phyloP scores from a whole-genome alignment of 2,888 invertebrate genomes.

The Tigriopus californicus region DNA sequence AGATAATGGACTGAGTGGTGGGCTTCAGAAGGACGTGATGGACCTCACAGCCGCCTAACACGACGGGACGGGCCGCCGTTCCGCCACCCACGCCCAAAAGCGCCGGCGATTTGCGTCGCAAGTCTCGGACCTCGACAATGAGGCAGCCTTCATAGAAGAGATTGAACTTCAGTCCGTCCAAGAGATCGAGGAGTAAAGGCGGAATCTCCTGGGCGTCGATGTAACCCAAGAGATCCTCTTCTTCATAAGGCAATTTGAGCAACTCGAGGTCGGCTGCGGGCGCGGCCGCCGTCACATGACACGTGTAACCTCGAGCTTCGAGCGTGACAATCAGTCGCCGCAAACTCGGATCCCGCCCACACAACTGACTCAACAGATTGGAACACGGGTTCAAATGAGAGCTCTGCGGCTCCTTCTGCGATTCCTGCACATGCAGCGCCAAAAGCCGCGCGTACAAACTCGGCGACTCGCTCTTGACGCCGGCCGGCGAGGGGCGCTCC shows the following conservation, averaged over 20 bases:
- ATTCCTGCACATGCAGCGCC: slow-evolving; percentile 1
- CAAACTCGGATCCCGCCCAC: not conserved
- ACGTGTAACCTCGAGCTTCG: not conserved
- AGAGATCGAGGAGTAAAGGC: slow-evolving; percentile 56
- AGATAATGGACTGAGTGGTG: slow-evolving; percentile 40
- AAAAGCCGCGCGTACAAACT: not conserved
- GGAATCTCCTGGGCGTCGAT: slow-evolving; percentile 80
- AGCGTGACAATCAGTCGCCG: not conserved
- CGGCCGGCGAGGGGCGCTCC: not conserved
- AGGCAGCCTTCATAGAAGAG: slow-evolving; percentile 79
- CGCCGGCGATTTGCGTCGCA: slow-evolving; percentile 32
- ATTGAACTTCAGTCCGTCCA: slow-evolving; percentile 34
- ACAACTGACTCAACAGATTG: not conserved
- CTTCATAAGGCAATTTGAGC: slow-evolving; percentile 23
- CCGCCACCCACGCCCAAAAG: not conserved
- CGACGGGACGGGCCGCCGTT: not conserved
- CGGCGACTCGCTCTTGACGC: not conserved
- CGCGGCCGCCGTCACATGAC: not conserved
- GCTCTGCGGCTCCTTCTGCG: not conserved
- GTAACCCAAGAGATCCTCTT: slow-evolving; percentile 64
- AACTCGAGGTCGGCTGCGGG: not conserved
- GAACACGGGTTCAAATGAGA: slow-evolving; percentile 1
- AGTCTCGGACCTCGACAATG: slow-evolving; percentile 73
- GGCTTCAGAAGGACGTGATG: slow-evolving; percentile 72
- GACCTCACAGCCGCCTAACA: slow-evolving; percentile 40